Conservation (phyloP, 2,888 invertebrate species). For the Unio delphinus region DNA sequence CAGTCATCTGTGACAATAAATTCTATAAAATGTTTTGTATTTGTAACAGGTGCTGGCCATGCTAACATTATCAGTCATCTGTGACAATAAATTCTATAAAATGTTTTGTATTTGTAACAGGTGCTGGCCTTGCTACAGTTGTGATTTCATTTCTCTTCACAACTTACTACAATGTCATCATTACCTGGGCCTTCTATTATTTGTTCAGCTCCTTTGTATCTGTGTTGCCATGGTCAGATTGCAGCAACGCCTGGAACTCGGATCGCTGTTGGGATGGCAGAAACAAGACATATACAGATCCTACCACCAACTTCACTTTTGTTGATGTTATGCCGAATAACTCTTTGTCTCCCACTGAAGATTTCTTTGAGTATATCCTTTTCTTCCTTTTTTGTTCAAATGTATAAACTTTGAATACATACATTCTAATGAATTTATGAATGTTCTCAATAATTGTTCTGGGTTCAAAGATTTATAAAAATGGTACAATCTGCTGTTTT, state of each 20-base stretch:
- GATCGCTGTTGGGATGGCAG: constrained; percentile 82
- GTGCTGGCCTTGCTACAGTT: constrained; percentile 93
- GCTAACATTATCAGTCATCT: constrained; percentile 74
- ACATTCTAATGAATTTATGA: too few species aligned
- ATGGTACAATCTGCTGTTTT: too few species aligned
- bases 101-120: constrained; percentile 73
- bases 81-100: too few species aligned
- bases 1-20: too few species aligned
- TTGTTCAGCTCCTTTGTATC: constrained; percentile 86
- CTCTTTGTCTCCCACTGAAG: constrained; percentile 89
- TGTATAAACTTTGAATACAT: background rate
- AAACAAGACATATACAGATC: constrained; percentile 19
- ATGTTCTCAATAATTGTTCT: too few species aligned
- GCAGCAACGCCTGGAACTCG: constrained; percentile 89
- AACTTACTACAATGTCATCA: constrained; percentile 95
- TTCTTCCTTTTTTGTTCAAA: background rate
- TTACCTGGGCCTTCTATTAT: constrained; percentile 94
- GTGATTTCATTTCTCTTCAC: constrained; percentile 95
- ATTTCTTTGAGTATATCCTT: constrained; percentile 87
- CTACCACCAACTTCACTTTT: constrained; percentile 17
- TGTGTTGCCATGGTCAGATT: constrained; percentile 91
- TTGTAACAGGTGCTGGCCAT: constrained; percentile 85
- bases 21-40: background rate
- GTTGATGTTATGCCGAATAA: constrained; percentile 76
- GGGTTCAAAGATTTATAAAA: too few species aligned